Conservation (phyloP, 2,113 vertebrate genomes). For the Pyrgilauda ruficollis region DNA sequence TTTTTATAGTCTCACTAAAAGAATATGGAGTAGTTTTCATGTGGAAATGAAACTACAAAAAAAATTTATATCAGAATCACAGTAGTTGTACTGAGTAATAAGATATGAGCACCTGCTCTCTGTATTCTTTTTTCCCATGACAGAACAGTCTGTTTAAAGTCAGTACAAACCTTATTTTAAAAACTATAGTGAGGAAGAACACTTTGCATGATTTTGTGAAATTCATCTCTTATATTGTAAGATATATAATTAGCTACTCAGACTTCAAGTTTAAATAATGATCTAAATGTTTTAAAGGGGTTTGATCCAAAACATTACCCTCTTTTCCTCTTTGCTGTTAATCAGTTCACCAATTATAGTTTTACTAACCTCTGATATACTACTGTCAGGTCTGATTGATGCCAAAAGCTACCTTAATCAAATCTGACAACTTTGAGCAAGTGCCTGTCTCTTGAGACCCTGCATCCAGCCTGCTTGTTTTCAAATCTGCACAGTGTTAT, state of each 20-base stretch:
- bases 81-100: not conserved
- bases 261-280: conserved; percentile 58
- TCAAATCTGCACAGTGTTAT: not conserved
- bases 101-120: conserved; percentile 6
- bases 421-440: conserved; percentile 68
- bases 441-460: conserved; percentile 47
- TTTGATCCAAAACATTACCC: conserved; percentile 61
- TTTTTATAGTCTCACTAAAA: not conserved
- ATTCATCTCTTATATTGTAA: conserved; percentile 32
- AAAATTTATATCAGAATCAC: not conserved
- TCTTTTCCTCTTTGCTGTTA: conserved; percentile 38
- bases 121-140: not conserved
- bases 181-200: not conserved
- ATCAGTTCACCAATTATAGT: conserved; percentile 66
- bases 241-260: conserved; percentile 59
- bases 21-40: not conserved
- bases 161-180: conserved; percentile 41
- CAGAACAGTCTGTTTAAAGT: not conserved
- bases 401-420: conserved; percentile 66
- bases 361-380: conserved; percentile 67
- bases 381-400: conserved; percentile 74
- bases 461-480: conserved; percentile 54
- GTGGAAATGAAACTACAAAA: not conserved
- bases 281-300: conserved; percentile 53
- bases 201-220: conserved; percentile 39